Evolutionary conservation across 2,888 invertebrate species (phyloP), one percentile per base, ranked within the genome.

Genomic region (Baronia brevicornis): DNA sequence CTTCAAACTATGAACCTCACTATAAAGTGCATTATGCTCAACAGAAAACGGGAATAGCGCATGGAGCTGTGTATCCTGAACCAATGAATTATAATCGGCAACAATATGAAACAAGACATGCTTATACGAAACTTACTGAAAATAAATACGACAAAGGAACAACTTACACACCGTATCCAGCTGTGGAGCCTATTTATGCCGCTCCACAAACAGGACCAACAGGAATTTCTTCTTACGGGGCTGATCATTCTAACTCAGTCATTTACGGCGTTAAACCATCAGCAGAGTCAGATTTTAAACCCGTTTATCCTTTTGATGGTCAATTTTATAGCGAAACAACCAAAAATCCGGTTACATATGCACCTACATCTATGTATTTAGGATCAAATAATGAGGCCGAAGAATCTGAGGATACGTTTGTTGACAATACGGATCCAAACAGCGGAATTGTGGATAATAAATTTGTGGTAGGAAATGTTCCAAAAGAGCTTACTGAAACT

Each of bases 391-490:
- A 69, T 41, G 77, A 74, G n/a, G 44, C 53, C 5, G 67, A 78
- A 28, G 62, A 66, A n/a, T 53, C 59, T 30, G 68, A 78, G 33
- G 60, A 54, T 9, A 72, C 70, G 32, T 78, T 73, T 45, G 54
- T 53, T 6, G 77, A 73, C 18, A 59, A 53, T 26, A 49, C 53
- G 21, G 58, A 61, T 18, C 36, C 44, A 4, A 58, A 53, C 28
- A 48, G 44, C 18, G 72, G 64, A 37, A 46, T 52, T 5, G 62
- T 44, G 30, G 74, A 82, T 18, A 79, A 71, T 27, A 87, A 90
- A 55, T 90, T 90, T 60, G 90, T 90, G 0, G 90, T 90, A 1
- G 90, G 90, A 1, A 90, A 86, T 48, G 75, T 89, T 1, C 88
- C 89, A 0, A 88, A 89, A 54, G 88, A 89, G 38, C 51, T 85